Base-by-base conservation (phyloP, 2,888 invertebrate species). In the Caradrina clavipalpis region DNA sequence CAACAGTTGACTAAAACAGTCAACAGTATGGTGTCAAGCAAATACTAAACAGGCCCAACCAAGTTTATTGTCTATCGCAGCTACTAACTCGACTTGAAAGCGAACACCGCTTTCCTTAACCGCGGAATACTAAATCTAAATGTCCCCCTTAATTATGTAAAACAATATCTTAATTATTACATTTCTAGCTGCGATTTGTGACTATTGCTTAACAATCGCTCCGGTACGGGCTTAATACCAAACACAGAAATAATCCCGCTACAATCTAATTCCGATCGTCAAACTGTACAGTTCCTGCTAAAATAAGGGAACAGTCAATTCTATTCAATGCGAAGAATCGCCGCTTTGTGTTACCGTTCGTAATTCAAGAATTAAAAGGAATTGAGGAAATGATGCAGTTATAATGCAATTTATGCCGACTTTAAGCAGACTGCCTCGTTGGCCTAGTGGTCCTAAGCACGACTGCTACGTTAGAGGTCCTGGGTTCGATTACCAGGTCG, bases 111-210 rank as follows among this genome's bases (percentile, higher is more conserved):
- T 87, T 81, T 81, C 89, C 90, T 70, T 87, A 88, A 87, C 73
- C 67, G 87, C 78, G 81, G 78, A 50, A 61, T 72, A 73, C 76
- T 88, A 85, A 89, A 89, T 91, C 88, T 88, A 88, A 81, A 81
- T 87, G 89, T 89, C 89, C n/a, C 76, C 71, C 78, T 88, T 90
- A 89, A 91, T 90, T 91, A 89, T 85, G 84, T 79, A 78, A 82
- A 88, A 92, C 91, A 92, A 92, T 92, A 88, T 89, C 90, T 92
- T 92, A 91, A 92, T 93, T 91, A 92, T 90, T 87, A 84, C 83
- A 86, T 87, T 91, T 86, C 84, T 83, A 85, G 86, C 80, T 67
- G 49, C 56, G 75, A 79, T 83, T 84, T 80, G 76, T 66, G 66
- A 53, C 39, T 50, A 60, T 80, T 81, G 58, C 57, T 47, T 45